These are phyloP conservation scores for Eulemur macaco DNA, from an alignment of 2,113 vertebrate genomes.

Conservation along the genomic window DNA sequence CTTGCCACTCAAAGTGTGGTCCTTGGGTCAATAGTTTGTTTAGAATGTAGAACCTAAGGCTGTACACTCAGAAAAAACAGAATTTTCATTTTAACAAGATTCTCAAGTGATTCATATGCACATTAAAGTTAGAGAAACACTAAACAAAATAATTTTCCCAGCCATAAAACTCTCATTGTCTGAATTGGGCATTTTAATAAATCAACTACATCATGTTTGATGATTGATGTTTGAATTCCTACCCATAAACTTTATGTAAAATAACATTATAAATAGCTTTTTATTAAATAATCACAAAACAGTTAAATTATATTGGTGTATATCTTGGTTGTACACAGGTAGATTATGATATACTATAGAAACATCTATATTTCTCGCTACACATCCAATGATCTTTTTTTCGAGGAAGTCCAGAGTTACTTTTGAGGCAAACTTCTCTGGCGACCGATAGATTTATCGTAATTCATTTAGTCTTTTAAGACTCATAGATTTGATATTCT, in stretches of 20 bases:
- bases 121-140: constrained; percentile 31
- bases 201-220: background rate
- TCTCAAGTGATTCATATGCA: constrained; percentile 2
- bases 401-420: constrained; percentile 52
- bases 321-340: background rate
- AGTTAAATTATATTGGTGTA: background rate
- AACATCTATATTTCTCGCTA: background rate
- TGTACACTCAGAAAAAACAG: background rate
- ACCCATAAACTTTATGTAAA: constrained; percentile 19
- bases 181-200: background rate
- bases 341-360: background rate
- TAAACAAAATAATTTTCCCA: background rate
- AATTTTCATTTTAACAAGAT: constrained; percentile 50
- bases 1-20: background rate
- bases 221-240: background rate
- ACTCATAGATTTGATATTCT: constrained; percentile 19
- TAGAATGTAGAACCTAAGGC: background rate
- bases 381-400: background rate
- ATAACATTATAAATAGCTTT: constrained; percentile 31
- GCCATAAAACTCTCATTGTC: background rate
- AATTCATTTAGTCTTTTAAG: constrained; percentile 47
- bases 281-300: constrained; percentile 29
- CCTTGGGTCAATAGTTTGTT: background rate
- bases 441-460: constrained; percentile 8
- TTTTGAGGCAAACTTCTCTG: constrained; percentile 17